Base-by-base conservation (phyloP, 2,888 invertebrate species). In the Helicoverpa assulta region DNA sequence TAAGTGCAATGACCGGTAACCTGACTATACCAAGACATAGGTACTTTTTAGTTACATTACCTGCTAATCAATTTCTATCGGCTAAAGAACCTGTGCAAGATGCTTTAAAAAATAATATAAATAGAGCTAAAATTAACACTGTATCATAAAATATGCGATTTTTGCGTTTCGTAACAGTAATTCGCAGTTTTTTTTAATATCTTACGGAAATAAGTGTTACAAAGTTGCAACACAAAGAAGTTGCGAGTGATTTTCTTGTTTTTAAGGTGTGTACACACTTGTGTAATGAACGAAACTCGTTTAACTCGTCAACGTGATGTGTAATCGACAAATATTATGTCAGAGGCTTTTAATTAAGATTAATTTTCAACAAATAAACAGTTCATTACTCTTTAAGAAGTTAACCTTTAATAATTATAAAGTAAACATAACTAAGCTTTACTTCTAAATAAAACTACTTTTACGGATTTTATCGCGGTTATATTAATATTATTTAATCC, bases 171-270 rank as follows among this genome's bases (percentile, higher is more conserved):
- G 52, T 72, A 77, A 83, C 57, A 71, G 43, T 66, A 64, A 76
- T 81, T 67, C 75, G 65, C 67, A 80, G 40, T 40, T 14, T 70
- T 62, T 78, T 76, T 78, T 83, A 80, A 81, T 73, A 69, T 70
- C 70, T 80, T 80, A 67, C 81, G 82, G 83, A 82, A 83, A 82
- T 77, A 77, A 78, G 59, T 74, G 79, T 76, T 75, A 76, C 75
- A 74, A 58, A 47, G 67, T 80, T 81, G 57, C 78, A 73, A 61
- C 75, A 83, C 80, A 69, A 75, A 70, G 72, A 79, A 70, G 73
- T 74, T 59, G 71, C 59, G 68, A 65, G 64, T 68, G 58, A 57
- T 78, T 76, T 78, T 74, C 70, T 67, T 73, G 54, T 77, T 73
- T 47, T 79, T 81, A 64, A 78, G 77, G 62, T 58, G 73, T 57